Evolutionary conservation across 1,140 invertebrate species (phyloP).

Genomic region (Drosophila melanogaster): Release_6_plus_ISO1_MT NT_033777.3:15888001-15888500

Average conservation of each 20-base stretch:
- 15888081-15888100: background rate
- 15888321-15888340: background rate
- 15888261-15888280: background rate
- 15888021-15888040: background rate
- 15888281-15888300: background rate
- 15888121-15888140: too few species aligned
- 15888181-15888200: too few species aligned
- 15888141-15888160: too few species aligned
- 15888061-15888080: background rate
- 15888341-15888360: background rate
- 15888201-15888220: too few species aligned
- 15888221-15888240: too few species aligned
- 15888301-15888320: background rate
- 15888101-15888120: too few species aligned
- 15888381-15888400: conserved; percentile 57
- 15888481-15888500: conserved; percentile 9
- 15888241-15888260: too few species aligned
- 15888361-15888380: conserved; percentile 13
- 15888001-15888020: background rate
- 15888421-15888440: conserved; percentile 21
- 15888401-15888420: conserved; percentile 35
- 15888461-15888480: conserved; percentile 20
- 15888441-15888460: conserved; percentile 12
- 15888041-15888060: background rate
- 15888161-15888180: too few species aligned